Base-by-base conservation (phyloP, 2,797 vertebrate genomes). In the Parambassis ranga region DNA sequence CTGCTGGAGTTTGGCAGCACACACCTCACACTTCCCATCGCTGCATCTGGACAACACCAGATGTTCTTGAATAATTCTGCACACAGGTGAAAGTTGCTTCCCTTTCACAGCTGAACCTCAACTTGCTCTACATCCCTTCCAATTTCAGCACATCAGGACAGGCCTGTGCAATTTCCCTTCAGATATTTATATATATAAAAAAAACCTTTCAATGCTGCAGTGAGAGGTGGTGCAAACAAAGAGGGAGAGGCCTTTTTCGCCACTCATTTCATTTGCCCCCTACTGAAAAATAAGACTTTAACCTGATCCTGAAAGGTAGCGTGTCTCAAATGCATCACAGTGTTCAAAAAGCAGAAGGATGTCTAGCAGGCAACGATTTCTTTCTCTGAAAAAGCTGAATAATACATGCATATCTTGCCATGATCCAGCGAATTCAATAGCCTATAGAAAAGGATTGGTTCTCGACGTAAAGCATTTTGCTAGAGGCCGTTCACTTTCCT, bases 351-450 rank as follows among this genome's bases (percentile, higher is more conserved):
- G 75, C 81, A 83, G 74, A 82, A 78, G 72, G 79, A 81, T 59
- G 65, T 87, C 76, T 75, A 53, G 74, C 71, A 56, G 65, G 59
- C 74, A 57, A 75, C 73, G 80, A 72, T 71, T 77, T 80, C 81
- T 81, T 69, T 77, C 62, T 71, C 55, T 59, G 57, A 81, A 86
- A n/a, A 77, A 30, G 53, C 83, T 90, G 83, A 89, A 90, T 90
- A 90, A 91, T 84, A 87, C 86, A 90, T 86, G 79, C 77, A 85
- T 69, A 83, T 85, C 74, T 89, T 56, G 57, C 67, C 78, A 72
- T 77, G 82, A 89, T 89, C 83, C 75, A 26, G 68, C 23, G 18
- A 83, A 82, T 90, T 86, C 82, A 80, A 85, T 82, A 76, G 85
- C 79, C 74, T 80, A 83, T 79, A 88, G 81, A 82, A 81, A 86